Conservation (phyloP, 2,113 vertebrate genomes). For the Sphaerodactylus townsendi region DNA sequence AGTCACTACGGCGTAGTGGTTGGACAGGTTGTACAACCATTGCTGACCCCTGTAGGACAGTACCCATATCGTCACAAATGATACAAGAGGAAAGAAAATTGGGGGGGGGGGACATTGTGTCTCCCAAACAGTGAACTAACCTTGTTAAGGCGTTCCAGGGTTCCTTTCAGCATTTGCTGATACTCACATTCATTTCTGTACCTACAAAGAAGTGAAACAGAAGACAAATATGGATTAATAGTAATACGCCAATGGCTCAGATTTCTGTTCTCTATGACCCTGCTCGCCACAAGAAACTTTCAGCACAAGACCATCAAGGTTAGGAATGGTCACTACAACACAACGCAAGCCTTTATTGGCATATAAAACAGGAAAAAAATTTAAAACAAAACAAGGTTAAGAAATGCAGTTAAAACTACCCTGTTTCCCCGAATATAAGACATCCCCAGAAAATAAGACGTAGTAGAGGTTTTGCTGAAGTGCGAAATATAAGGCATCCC, state of each 20-base stretch:
- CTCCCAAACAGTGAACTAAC: conserved; percentile 66
- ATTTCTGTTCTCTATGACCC: neutral
- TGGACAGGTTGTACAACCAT: neutral
- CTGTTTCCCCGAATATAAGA: too few relatives aligned
- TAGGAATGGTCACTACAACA: too few relatives aligned
- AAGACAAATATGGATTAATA: neutral
- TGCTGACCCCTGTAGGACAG: neutral
- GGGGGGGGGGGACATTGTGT: neutral
- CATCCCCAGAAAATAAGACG: too few relatives aligned
- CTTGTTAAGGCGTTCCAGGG: conserved; percentile 90
- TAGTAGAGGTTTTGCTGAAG: too few relatives aligned
- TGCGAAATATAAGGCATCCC: too few relatives aligned
- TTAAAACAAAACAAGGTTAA: too few relatives aligned
- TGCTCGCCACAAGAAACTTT: neutral
- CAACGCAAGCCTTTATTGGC: too few relatives aligned
- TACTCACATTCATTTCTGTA: conserved; percentile 93
- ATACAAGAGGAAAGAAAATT: neutral
- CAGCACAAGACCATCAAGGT: neutral
- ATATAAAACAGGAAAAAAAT: too few relatives aligned
- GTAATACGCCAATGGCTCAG: neutral
- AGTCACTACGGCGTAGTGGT: too few relatives aligned
- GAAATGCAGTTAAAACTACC: too few relatives aligned
- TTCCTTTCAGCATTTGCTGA: conserved; percentile 84
- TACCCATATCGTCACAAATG: neutral
- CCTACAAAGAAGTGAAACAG: conserved; percentile 66